Evolutionary conservation across 1,140 invertebrate species (phyloP).

Genomic region (Microplitis demolitor): DNA sequence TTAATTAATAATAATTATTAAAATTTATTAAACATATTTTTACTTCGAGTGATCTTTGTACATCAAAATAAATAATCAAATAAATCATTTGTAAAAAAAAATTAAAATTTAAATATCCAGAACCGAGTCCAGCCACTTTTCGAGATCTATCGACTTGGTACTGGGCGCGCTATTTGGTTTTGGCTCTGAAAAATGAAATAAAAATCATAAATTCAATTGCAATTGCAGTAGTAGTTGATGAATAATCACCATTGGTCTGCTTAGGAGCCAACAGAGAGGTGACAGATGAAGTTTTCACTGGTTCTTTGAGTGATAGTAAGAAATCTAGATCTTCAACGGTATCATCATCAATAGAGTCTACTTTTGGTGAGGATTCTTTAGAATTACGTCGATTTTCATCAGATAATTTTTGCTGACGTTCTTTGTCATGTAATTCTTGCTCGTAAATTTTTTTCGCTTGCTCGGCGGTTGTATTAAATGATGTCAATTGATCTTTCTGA

Average conservation of each 20-base stretch:
- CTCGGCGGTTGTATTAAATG: constrained; percentile 39
- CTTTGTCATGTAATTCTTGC: neutral
- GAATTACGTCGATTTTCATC: neutral
- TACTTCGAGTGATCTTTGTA: neutral
- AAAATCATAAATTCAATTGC: neutral
- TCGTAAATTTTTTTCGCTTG: constrained; percentile 30
- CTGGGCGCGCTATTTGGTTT: constrained; percentile 31
- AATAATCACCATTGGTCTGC: constrained; percentile 25
- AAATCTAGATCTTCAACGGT: constrained; percentile 45
- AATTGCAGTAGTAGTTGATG: constrained; percentile 4
- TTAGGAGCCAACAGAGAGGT: constrained; percentile 1
- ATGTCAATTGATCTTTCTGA: constrained; percentile 44
- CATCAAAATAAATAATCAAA: neutral
- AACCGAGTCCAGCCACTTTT: constrained; percentile 53
- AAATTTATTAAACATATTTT: neutral
- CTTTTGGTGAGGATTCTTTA: neutral
- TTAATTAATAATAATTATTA: neutral
- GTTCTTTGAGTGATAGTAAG: constrained; percentile 46
- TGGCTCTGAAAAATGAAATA: constrained; percentile 34
- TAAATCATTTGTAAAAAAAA: neutral
- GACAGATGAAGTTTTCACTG: constrained; percentile 23
- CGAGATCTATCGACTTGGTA: constrained; percentile 49
- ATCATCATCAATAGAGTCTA: neutral
- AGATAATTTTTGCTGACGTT: neutral
- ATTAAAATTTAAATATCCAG: constrained; percentile 41